Conservation (phyloP, 2,113 vertebrate species). For the Machaerirhynchus nigripectus region DNA sequence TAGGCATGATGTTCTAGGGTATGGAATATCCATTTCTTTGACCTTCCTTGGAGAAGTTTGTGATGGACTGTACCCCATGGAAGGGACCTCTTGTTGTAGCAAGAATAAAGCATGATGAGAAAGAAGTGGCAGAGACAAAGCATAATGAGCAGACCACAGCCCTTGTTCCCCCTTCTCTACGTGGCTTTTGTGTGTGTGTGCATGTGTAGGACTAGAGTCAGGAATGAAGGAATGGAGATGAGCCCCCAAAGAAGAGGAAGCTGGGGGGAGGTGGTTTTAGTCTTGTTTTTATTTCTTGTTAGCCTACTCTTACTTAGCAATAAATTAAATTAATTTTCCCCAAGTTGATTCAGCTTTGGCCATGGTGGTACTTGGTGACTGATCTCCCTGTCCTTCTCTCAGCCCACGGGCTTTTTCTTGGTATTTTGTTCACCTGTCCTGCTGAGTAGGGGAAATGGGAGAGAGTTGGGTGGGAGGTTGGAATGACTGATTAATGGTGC, state of each 20-base stretch:
- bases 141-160: rapidly evolving
- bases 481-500: not conserved
- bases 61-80: not conserved
- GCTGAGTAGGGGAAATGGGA: not conserved
- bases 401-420: not conserved
- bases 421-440: not conserved
- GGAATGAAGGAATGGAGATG: not conserved
- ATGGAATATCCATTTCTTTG: not conserved
- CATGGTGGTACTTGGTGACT: rapidly evolving
- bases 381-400: not conserved
- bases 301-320: not conserved
- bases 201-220: not conserved
- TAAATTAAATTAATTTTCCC: not conserved
- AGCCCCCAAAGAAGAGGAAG: not conserved
- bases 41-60: not conserved
- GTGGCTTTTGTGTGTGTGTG: rapidly evolving
- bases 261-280: not conserved
- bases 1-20: not conserved
- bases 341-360: not conserved
- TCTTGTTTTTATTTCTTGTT: not conserved
- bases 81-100: rapidly evolving
- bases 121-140: not conserved
- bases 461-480: not conserved
- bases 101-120: not conserved
- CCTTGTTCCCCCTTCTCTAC: not conserved